phyloP scores from a whole-genome alignment of 2,888 invertebrate species.

The Macaria liturata region DNA sequence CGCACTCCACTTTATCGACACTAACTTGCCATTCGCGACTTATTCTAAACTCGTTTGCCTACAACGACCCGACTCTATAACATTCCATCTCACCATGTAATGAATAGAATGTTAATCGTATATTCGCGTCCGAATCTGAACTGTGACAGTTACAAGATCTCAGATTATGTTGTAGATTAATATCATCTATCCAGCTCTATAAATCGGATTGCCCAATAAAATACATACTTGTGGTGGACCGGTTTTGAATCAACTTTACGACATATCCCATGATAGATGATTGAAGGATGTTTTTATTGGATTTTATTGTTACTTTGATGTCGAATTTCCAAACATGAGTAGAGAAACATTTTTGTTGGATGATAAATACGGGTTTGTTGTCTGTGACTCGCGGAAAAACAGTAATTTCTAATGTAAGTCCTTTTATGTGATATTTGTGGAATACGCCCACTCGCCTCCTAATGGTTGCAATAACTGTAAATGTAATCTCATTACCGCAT shows the following conservation, averaged over 20 bases:
- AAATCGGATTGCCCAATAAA: constrained; percentile 49
- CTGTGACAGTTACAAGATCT: constrained; percentile 60
- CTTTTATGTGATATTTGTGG: constrained; percentile 43
- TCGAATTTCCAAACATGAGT: constrained; percentile 23
- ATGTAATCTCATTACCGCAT: constrained; percentile 66
- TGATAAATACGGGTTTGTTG: neutral
- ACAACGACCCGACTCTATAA: constrained; percentile 61
- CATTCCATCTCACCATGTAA: constrained; percentile 63
- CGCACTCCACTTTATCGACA: constrained; percentile 58
- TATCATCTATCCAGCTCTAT: constrained; percentile 49
- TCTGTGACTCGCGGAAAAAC: neutral
- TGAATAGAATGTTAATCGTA: constrained; percentile 64
- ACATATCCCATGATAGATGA: constrained; percentile 27
- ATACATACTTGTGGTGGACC: constrained; percentile 43
- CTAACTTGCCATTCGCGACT: constrained; percentile 63
- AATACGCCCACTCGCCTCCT: constrained; percentile 53
- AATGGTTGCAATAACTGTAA: constrained; percentile 62
- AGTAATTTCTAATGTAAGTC: constrained; percentile 4
- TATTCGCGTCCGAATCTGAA: constrained; percentile 53
- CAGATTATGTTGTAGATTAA: constrained; percentile 56
- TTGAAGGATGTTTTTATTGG: constrained; percentile 30
- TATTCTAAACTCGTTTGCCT: constrained; percentile 69
- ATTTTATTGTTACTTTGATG: constrained; percentile 30
- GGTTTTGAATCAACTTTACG: constrained; percentile 39
- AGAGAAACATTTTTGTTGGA: too few species aligned